Base-by-base conservation (phyloP, 2,113 vertebrate genomes). In the Phylloscopus trochiloides region DNA sequence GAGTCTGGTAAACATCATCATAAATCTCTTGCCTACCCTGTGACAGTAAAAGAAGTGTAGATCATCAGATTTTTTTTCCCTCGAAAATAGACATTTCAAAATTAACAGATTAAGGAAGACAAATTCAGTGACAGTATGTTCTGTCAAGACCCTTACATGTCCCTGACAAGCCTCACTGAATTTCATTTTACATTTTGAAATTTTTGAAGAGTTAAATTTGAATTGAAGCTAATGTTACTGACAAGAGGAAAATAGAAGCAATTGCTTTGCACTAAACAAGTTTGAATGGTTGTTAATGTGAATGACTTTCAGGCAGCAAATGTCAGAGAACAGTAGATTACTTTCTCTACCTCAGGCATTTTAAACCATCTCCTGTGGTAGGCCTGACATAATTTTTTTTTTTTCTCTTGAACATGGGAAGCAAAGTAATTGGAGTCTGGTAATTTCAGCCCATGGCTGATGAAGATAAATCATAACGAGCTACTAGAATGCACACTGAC, bases 261-360 rank as follows among this genome's bases (percentile, higher is more conserved):
- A 94, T 97, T 97, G 97, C 95, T 97, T 98, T 97, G 94, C 92
- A 96, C 96, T 98, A 97, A 98, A 97, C 96, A 97, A 98, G 95
- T 98, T 97, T 97, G 97, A 97, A 97, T 97, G 97, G 97, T 96
- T 97, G 97, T 98, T 98, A 98, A 98, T 96, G 95, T 96, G 97
- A 98, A 97, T 97, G 97, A 98, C 96, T 98, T 97, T 98, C 96
- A 97, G 93, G 97, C 97, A 98, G 97, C 42, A 71, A 98, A 97
- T 97, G 97, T 98, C 97, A 97, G 94, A 92, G 96, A 98, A 96
- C 97, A 97, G 96, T 98, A 98, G 98, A 98, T 98, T 98, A 97
- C 97, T 98, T 98, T 98, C 96, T 94, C 97, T 97, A 97, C 98
- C 98, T 98, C 96, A 0, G 98, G 98, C 98, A 58, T 96, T 98